A percentile compares a stretch with the other conserved stretches of the same genome.
phyloP scores from a whole-genome alignment of 1,140 invertebrate genomes.

The Caenorhabditis tropicalis region DNA sequence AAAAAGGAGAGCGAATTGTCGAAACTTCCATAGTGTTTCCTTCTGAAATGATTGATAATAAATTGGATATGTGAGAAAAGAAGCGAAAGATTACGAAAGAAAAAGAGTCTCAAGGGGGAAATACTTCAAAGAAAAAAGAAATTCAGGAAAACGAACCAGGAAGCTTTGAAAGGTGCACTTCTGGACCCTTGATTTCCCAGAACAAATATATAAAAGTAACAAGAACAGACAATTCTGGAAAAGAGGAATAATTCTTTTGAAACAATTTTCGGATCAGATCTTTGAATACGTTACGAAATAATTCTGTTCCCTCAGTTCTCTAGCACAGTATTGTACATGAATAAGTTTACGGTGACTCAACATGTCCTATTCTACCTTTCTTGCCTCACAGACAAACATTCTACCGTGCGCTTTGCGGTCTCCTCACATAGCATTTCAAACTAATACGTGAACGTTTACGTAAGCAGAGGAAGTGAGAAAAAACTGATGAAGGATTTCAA shows the following conservation, averaged over 20 bases:
- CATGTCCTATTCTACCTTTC: not conserved
- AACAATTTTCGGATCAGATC: constrained; percentile 1
- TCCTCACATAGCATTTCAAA: not conserved
- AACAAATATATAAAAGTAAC: not conserved
- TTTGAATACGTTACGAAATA: constrained; percentile 7
- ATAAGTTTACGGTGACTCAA: constrained; percentile 27
- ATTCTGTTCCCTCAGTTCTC: not conserved
- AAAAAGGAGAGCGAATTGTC: not conserved
- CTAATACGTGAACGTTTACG: not conserved
- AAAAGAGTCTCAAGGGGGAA: not conserved
- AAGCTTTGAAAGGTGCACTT: not conserved
- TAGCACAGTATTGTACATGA: not conserved
- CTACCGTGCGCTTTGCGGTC: not conserved
- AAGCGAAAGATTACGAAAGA: not conserved
- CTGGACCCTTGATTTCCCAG: not conserved
- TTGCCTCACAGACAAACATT: not conserved
- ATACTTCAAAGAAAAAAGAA: not conserved
- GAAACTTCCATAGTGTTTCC: not conserved
- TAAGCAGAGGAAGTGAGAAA: not conserved
- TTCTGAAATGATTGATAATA: constrained; percentile 33
- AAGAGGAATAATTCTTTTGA: not conserved
- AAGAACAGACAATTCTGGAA: not conserved
- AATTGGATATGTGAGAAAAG: not conserved
- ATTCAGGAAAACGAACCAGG: not conserved
- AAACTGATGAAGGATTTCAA: not conserved